These are phyloP conservation scores for Solea senegalensis DNA, from an alignment of 2,113 vertebrate species.

Conservation along the genomic window DNA sequence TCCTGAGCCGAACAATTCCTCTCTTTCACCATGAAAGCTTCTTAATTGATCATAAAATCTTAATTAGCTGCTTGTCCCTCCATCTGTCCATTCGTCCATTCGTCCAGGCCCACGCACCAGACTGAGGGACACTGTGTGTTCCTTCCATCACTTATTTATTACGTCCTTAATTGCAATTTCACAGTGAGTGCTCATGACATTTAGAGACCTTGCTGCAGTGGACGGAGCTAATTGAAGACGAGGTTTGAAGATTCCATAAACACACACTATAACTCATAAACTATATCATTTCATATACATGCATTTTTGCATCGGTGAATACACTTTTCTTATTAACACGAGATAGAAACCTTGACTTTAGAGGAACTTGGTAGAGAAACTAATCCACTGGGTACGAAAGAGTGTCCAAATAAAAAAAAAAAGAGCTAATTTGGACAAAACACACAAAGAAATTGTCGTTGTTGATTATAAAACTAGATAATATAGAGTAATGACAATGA, in stretches of 20 bases:
- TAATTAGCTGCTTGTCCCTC: conserved; percentile 69
- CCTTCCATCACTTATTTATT: conserved; percentile 72
- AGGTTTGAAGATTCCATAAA: neutral
- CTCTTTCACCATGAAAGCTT: conserved; percentile 33
- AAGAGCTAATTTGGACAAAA: too few relatives aligned
- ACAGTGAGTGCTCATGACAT: conserved; percentile 81
- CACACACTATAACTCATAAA: neutral
- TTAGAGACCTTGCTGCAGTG: conserved; percentile 77
- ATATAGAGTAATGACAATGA: too few relatives aligned
- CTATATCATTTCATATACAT: too few relatives aligned
- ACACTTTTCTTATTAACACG: too few relatives aligned
- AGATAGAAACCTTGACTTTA: too few relatives aligned
- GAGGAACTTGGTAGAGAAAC: too few relatives aligned
- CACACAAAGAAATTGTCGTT: too few relatives aligned
- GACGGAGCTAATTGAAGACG: conserved; percentile 62
- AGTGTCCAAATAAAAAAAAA: too few relatives aligned
- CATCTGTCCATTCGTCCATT: conserved; percentile 55
- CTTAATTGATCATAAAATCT: conserved; percentile 74
- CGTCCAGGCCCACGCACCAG: conserved; percentile 32
- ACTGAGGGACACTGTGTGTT: conserved; percentile 35
- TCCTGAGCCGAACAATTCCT: conserved; percentile 1
- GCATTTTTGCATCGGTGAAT: too few relatives aligned
- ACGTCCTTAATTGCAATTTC: conserved; percentile 81
- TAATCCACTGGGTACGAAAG: too few relatives aligned
- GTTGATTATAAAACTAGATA: too few relatives aligned